Base-by-base conservation (phyloP, 1,140 invertebrate species). In the Drosophila lini region DNA sequence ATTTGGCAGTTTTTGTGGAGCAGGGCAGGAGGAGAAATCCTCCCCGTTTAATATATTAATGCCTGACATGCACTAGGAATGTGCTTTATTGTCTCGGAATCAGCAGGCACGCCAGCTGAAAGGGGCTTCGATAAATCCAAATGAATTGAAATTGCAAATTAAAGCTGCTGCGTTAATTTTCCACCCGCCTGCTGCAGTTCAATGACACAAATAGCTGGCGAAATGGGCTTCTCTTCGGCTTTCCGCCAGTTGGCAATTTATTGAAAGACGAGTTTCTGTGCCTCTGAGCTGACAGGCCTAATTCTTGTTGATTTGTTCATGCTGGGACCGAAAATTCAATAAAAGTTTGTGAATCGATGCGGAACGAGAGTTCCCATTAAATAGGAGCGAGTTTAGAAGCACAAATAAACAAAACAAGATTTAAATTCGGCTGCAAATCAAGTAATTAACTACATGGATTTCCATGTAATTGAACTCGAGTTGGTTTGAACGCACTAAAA, bases 21-120 rank as follows among this genome's bases (percentile, higher is more conserved):
- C 2, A 7, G 5, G 41, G 44, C 25, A 45, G 28, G 19, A 38
- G 40, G 65, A 36, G 19, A 19, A 19, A 44, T 58, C 47, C 40
- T 52, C 19, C 52, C 65, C 42, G 59, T 59, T 69, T 86, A 79
- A 77, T 88, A 88, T 88, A 88, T 80, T 80, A 78, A 88, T 62
- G 64, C 64, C 25, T 59, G 62, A 70, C 83, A 86, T 86, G 83
- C 83, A 82, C 76, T 69, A 53, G 9, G 61, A 63, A 62, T 69
- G 36, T 59, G 53, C 67, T 88, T 88, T 83, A 88, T 82, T 86
- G 61, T 77, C 65, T 63, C 32, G 40, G 42, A 82, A 77, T 80
- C 75, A 68, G 52, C 42, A 15, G 70, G 48, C 69, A 71, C 41
- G 60, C 16, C 28, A 31, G 31, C 56, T n/a, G 28, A 48, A 25